These are phyloP conservation scores for Psammodynastes pulverulentus DNA, from an alignment of 2,113 vertebrate species.

Conservation along the genomic window DNA sequence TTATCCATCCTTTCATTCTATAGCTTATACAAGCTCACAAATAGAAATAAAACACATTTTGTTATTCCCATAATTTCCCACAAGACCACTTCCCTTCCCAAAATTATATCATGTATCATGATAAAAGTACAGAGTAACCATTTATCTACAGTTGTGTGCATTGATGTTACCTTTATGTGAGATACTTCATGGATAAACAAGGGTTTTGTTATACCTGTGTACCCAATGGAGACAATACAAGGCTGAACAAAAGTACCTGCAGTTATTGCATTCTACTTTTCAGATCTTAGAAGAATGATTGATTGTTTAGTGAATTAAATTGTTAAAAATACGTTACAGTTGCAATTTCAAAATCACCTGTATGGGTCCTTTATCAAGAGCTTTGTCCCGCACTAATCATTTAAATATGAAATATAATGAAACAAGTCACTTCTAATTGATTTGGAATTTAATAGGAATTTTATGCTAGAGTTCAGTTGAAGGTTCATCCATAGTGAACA, in stretches of 20 bases:
- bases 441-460: constrained; percentile 27
- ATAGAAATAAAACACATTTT: background rate
- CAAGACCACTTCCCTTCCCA: background rate
- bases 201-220: constrained; percentile 1
- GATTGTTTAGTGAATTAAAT: constrained; percentile 16
- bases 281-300: constrained; percentile 27
- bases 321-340: constrained; percentile 21
- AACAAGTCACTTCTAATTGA: constrained; percentile 26
- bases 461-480: background rate
- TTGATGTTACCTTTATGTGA: background rate
- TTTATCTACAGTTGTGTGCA: background rate
- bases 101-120: background rate
- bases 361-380: background rate
- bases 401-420: constrained; percentile 39
- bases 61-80: background rate
- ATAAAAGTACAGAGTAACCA: background rate
- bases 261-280: constrained; percentile 38
- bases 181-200: accelerated
- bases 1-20: background rate
- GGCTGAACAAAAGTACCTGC: constrained; percentile 25
- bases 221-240: background rate
- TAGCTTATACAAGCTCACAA: background rate
- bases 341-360: constrained; percentile 29
- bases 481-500: constrained; percentile 37
- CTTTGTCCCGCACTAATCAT: constrained; percentile 24